These are phyloP conservation scores for Rhodophaea formosa DNA, from an alignment of 2,888 invertebrate species.

Conservation along the genomic window DNA sequence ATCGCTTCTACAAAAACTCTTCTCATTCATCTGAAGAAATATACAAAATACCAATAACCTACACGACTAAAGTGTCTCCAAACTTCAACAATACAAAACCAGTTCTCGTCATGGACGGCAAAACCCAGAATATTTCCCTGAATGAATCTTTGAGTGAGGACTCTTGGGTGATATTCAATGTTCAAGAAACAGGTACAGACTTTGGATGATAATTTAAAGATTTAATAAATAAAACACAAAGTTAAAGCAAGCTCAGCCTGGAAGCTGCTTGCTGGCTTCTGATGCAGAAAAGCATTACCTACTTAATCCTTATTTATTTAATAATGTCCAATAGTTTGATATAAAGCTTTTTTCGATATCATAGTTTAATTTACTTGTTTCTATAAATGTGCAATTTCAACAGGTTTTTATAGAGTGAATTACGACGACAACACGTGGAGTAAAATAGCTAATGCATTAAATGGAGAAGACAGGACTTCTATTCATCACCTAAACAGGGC, in stretches of 20 bases:
- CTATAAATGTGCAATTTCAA: too few relatives aligned
- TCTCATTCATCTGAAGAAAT: slow-evolving; percentile 51
- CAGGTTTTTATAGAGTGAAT: slow-evolving; percentile 85
- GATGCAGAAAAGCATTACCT: too few relatives aligned
- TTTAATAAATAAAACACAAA: too few relatives aligned
- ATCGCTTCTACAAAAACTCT: slow-evolving; percentile 60
- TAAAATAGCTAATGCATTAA: slow-evolving; percentile 65
- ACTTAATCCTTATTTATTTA: too few relatives aligned
- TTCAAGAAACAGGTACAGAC: slow-evolving; percentile 79
- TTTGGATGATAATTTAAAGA: too few relatives aligned
- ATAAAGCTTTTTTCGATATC: too few relatives aligned
- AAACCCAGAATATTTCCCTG: slow-evolving; percentile 42
- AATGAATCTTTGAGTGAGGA: slow-evolving; percentile 26
- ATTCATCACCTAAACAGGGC: slow-evolving; percentile 87
- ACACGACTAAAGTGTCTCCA: slow-evolving; percentile 47
- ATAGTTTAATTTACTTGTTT: too few relatives aligned
- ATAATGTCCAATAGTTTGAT: too few relatives aligned
- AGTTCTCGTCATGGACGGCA: slow-evolving; percentile 54
- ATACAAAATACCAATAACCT: slow-evolving; percentile 72
- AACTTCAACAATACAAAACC: slow-evolving; percentile 61
- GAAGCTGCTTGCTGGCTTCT: too few relatives aligned
- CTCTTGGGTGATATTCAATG: slow-evolving; percentile 82
- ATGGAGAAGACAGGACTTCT: slow-evolving; percentile 54
- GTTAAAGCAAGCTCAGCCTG: too few relatives aligned
- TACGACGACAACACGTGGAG: slow-evolving; percentile 82